phyloP scores from a whole-genome alignment of 2,888 invertebrate genomes.

The Caradrina kadenii region DNA sequence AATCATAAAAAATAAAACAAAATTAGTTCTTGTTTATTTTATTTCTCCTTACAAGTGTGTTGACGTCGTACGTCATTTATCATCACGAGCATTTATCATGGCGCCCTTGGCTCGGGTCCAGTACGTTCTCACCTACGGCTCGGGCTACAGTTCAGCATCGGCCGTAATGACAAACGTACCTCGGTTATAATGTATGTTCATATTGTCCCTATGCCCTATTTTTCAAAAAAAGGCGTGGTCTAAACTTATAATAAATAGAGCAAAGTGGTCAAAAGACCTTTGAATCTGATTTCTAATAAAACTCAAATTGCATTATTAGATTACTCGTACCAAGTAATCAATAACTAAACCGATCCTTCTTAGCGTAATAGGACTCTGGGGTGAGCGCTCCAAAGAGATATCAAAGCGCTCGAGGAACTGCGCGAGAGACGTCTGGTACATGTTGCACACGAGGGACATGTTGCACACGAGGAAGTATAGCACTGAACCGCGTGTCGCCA shows the following conservation, averaged over 20 bases:
- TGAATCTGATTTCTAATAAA: constrained; percentile 90
- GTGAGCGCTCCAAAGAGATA: constrained; percentile 94
- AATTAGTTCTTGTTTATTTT: too few species aligned
- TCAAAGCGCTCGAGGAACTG: constrained; percentile 97
- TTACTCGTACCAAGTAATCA: constrained; percentile 87
- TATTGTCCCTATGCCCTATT: too few species aligned
- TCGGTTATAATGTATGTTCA: too few species aligned
- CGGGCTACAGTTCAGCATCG: too few species aligned
- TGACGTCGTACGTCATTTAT: too few species aligned
- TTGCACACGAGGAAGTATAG: constrained; percentile 96
- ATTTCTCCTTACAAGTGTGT: too few species aligned
- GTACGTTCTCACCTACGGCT: too few species aligned
- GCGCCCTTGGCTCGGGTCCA: too few species aligned
- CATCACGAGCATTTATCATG: too few species aligned
- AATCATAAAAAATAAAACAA: too few species aligned
- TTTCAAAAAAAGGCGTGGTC: neutral
- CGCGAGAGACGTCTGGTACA: constrained; percentile 97
- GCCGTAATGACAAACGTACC: too few species aligned
- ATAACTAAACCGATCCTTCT: constrained; percentile 94
- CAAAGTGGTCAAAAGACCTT: constrained; percentile 93
- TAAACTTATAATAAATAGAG: neutral
- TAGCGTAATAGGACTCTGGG: constrained; percentile 91
- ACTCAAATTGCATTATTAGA: neutral
- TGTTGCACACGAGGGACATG: constrained; percentile 96
- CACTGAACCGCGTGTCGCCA: constrained; percentile 96